Evolutionary conservation across 1,140 invertebrate genomes (phyloP), one percentile per base, ranked within the genome.

Genomic region (Epicauta chinensis): DNA sequence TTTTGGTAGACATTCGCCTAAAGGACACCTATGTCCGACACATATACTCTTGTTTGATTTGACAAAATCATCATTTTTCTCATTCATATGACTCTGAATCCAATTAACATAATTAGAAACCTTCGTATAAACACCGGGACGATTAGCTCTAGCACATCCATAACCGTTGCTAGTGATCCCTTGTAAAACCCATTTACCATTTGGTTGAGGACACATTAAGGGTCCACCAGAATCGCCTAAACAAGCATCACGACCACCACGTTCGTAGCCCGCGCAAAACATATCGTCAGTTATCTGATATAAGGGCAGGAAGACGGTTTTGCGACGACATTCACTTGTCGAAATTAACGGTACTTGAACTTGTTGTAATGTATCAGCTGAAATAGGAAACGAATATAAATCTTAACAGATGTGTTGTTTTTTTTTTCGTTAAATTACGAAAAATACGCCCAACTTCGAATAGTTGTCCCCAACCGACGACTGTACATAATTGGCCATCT

Each of bases 91-190:
- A 11, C 36, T 56, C 12, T 86, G 75, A 16, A 91, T 87, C 82
- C 87, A 91, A 30, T 80, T 76, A 12, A 90, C 68, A 68, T 91
- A 89, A 64, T 87, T 79, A 49, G 83, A 74, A 3, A 91, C 88
- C 69, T 90, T 89, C 0, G 90, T 92, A 72, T 93, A 94, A 37
- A 93, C 89, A 2, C 90, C 91, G 2, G 90, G 90, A 17, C 87
- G 73, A 66, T 88, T 86, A 1, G 85, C 83, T 51, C 85, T 77
- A 1, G 89, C 91, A 65, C 90, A 93, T 0, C 89, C 88, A 63
- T 89, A 89, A 0, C 93, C 92, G 74, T 93, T 90, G 12, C 86
- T 89, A 0, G 89, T 91, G 0, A 92, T 61, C 16, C 61, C 61
- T 16, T 61, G 35, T 11, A 44, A 46, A 32, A 44, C 58, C 66